phyloP scores from a whole-genome alignment of 2,797 vertebrate species.

The Spatula clypeata region DNA sequence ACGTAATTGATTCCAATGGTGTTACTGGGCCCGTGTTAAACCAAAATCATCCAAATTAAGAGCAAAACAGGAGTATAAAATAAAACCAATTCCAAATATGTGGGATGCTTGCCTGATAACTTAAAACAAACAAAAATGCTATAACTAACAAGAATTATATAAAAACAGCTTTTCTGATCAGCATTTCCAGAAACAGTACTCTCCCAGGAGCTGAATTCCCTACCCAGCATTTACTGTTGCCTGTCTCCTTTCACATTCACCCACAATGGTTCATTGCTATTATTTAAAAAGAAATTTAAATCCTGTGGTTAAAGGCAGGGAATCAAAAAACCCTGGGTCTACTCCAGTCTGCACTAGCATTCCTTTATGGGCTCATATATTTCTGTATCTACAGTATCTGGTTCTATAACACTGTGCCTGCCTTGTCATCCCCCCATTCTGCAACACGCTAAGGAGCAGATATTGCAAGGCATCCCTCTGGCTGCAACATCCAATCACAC shows the following conservation, averaged over 20 bases:
- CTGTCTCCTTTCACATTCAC: constrained; percentile 39
- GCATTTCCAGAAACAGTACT: not conserved
- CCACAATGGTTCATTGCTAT: constrained; percentile 7
- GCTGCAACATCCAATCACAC: not conserved
- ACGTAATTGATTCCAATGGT: not conserved
- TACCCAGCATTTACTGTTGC: constrained; percentile 10
- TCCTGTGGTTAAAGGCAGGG: constrained; percentile 29
- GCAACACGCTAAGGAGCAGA: not conserved
- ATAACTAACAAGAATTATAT: not conserved
- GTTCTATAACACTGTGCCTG: not conserved
- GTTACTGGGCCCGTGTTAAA: not conserved
- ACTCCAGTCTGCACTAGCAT: not conserved
- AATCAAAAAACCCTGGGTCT: constrained; percentile 9
- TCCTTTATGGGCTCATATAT: not conserved
- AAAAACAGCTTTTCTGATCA: constrained; percentile 36
- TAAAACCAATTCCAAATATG: not conserved
- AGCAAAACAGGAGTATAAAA: not conserved
- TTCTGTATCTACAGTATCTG: not conserved
- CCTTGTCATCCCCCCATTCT: not conserved
- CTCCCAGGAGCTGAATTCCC: not conserved
- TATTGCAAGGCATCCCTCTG: not conserved
- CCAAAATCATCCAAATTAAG: not conserved
- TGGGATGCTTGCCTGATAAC: not conserved
- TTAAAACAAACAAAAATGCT: not conserved
- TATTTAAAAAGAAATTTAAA: constrained; percentile 42